Base-by-base conservation (phyloP, 2,888 invertebrate genomes). In the Eretmocerus hayati region DNA sequence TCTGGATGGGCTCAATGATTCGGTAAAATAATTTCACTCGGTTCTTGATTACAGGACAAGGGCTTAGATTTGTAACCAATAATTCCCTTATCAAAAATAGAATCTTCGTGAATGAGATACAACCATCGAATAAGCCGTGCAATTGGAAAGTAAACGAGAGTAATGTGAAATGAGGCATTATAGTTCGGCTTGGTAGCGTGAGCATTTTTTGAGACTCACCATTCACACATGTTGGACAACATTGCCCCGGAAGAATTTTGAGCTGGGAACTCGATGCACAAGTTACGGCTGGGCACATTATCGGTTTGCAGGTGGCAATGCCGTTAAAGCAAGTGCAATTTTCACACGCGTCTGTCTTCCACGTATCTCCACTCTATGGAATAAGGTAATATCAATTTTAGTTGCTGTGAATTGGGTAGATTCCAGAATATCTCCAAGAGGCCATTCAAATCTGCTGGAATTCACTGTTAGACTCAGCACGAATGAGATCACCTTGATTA, bases 201-300 rank as follows among this genome's bases (percentile, higher is more conserved):
- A 9, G 11, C 26, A 42, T 9, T 35, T 3, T 26, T 19, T 13
- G 15, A n/a, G 5, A 42, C 36, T 42, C 39, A 74, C 88, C 85
- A 73, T 93, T 92, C 22, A 89, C 81, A 67, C 95, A 95, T 63
- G 83, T 81, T 1, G 87, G 83, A 67, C 95, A 95, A 65, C 95
- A 95, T 62, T 90, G 87, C 13, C 86, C 90, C 1, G 84, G 78
- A 2, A 83, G 72, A 57, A 83, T 82, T 18, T 81, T 80, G 23
- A 85, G 72, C 47, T 82, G 82, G 63, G 87, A 85, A 53, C 89
- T 87, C n/a, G 86, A 77, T 0, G 85, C 84, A 63, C 92, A 92
- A 26, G 76, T 75, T 13, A 74, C 47, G 9, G 65, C 71, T 15
- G 85, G 85, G 64, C 94, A 94, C 62, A 84, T 80, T 65, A 87